Evolutionary conservation across 2,113 vertebrate genomes (phyloP), one percentile per base, ranked within the genome.

Genomic region (Anthoscopus minutus): DNA sequence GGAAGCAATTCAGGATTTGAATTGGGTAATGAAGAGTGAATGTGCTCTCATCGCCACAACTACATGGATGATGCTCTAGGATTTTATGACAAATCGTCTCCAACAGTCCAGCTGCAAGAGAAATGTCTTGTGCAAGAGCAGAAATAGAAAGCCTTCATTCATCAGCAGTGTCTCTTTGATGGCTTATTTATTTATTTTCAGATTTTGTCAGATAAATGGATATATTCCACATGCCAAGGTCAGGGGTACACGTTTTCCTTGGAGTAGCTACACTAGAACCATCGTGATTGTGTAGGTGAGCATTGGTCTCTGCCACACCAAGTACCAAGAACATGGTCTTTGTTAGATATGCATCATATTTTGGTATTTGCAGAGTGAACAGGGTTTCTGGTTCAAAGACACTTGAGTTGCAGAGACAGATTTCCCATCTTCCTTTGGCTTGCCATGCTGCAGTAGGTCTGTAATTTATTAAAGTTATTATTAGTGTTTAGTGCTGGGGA

Each of bases 21-120:
- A 86, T 69, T 92, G 96, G 80, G 67, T 82, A 97, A 96, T 53
- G 94, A 96, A 95, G 92, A 97, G 78, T 77, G 92, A 95, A 96
- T 91, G 84, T 76, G 71, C 85, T 96, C 86, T 93, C 50, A 5
- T 95, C 90, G 77, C 83, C 86, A 94, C 90, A 96, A 79, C 93
- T 92, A 53, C 38, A 10, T 87, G 89, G 92, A 97, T 96, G 88
- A 81, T 71, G 94, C 74, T 87, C 89, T 91, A 62, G 89, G 86
- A 93, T 89, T 95, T 94, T 74, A 50, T 96, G 95, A 97, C 67
- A 88, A 92, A 95, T 97, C 93, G 94, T 93, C 67, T 45, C 65
- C 85, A 95, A 53, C 90, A 83, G 92, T 96, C 95, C 97, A 97
- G 96, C 94, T 98, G 96, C 93, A 95, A 56, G 93, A 89, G 81